Percentiles rank a stretch among this genome's conserved stretches.
phyloP scores from a whole-genome alignment of 2,113 vertebrate genomes.

The Colaptes auratus region DNA sequence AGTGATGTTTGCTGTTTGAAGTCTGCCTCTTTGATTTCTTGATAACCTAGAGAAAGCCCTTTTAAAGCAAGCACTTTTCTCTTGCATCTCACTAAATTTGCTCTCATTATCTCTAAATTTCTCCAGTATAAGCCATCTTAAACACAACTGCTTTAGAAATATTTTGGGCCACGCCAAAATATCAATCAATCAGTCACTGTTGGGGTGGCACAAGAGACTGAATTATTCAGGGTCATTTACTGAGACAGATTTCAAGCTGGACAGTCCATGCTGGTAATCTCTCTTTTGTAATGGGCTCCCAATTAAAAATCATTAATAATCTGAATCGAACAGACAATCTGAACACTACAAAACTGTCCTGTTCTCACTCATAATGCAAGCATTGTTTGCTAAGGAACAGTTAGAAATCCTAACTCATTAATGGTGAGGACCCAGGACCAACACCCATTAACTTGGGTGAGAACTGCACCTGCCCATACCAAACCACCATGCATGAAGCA shows the following conservation, averaged over 20 bases:
- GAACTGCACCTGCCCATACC: conserved; percentile 8
- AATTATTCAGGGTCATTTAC: conserved; percentile 68
- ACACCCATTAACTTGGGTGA: background rate
- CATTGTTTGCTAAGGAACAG: conserved; percentile 31
- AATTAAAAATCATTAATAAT: conserved; percentile 65
- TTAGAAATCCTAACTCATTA: background rate
- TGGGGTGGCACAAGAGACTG: conserved; percentile 58
- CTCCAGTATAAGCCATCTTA: conserved; percentile 28
- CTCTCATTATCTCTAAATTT: conserved; percentile 48
- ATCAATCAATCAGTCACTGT: conserved; percentile 58
- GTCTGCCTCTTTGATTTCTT: conserved; percentile 41
- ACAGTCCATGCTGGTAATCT: conserved; percentile 42
- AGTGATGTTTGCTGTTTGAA: conserved; percentile 59
- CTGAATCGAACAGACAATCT: conserved; percentile 45
- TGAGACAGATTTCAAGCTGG: conserved; percentile 54
- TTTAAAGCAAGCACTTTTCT: conserved; percentile 44
- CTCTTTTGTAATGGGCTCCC: conserved; percentile 37
- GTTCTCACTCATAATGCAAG: background rate
- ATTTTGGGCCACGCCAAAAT: conserved; percentile 37
- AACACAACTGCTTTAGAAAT: conserved; percentile 48
- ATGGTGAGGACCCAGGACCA: background rate
- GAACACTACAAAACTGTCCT: conserved; percentile 5
- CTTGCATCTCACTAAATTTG: conserved; percentile 49
- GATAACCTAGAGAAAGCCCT: conserved; percentile 49
- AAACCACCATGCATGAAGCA: background rate